A percentile compares a stretch with the other conserved stretches of the same genome.
phyloP scores from a whole-genome alignment of 2,113 vertebrate species.

The Onychostruthus taczanowskii region DNA sequence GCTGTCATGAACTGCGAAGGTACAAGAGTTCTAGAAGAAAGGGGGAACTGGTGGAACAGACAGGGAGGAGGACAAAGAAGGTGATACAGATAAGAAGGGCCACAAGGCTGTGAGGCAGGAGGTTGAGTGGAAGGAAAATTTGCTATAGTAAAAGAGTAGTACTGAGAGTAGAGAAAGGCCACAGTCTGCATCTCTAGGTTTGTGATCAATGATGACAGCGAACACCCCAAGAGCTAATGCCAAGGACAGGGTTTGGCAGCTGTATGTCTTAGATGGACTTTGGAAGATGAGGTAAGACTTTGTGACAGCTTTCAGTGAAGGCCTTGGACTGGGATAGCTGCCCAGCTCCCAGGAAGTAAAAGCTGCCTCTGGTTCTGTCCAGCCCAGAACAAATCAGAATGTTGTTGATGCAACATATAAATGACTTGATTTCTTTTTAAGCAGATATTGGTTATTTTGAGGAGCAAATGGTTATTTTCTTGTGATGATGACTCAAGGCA shows the following conservation, averaged over 20 bases:
- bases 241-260: neutral
- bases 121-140: neutral
- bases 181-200: neutral
- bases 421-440: accelerated
- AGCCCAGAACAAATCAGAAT: neutral
- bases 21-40: neutral
- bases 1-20: neutral
- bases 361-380: neutral
- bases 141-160: neutral
- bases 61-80: neutral
- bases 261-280: neutral
- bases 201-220: too few relatives aligned
- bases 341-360: neutral
- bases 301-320: neutral
- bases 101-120: neutral
- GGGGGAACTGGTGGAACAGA: neutral
- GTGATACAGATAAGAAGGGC: neutral
- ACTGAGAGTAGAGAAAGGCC: neutral
- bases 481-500: neutral
- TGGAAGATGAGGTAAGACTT: neutral
- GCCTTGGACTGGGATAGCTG: neutral
- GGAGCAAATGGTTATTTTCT: neutral
- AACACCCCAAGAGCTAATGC: too few relatives aligned
- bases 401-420: neutral
- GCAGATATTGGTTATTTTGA: neutral